A percentile compares a stretch with the other conserved stretches of the same genome.
Conservation (phyloP, 2,797 vertebrate genomes). For the Rhabdophis nuchalis region DNA sequence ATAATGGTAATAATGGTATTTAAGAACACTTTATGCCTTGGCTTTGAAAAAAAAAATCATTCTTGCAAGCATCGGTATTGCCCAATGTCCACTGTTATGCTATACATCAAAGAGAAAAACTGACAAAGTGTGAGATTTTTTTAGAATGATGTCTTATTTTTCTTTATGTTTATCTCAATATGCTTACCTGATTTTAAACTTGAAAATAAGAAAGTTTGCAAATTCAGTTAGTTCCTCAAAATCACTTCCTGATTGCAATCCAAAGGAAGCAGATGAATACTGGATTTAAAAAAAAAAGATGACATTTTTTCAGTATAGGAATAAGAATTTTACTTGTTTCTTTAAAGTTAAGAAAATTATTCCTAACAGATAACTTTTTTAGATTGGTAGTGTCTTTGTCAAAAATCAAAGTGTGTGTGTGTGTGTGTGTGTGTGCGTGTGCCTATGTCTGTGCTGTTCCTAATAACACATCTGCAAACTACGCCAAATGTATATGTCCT, state of each 20-base stretch:
- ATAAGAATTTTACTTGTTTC: neutral
- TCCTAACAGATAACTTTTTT: neutral
- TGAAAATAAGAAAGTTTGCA: neutral
- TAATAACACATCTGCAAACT: neutral
- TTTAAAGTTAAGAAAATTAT: neutral
- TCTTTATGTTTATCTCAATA: neutral
- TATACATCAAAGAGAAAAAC: neutral
- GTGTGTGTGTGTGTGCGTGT: neutral
- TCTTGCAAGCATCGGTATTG: neutral
- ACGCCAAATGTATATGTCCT: conserved; percentile 56
- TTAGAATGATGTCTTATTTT: neutral
- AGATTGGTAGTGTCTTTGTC: neutral
- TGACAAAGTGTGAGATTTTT: neutral
- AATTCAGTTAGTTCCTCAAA: neutral
- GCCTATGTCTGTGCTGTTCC: neutral
- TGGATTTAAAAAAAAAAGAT: neutral
- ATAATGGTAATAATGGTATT: neutral
- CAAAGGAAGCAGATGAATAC: neutral
- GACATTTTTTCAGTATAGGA: neutral
- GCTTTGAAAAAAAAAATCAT: fast-evolving
- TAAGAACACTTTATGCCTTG: neutral
- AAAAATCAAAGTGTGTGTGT: neutral
- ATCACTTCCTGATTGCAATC: neutral
- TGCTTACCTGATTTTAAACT: neutral
- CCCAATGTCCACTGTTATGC: neutral